Evolutionary conservation across 2,888 invertebrate genomes (phyloP).

Genomic region (Lacanobia oleracea): DNA sequence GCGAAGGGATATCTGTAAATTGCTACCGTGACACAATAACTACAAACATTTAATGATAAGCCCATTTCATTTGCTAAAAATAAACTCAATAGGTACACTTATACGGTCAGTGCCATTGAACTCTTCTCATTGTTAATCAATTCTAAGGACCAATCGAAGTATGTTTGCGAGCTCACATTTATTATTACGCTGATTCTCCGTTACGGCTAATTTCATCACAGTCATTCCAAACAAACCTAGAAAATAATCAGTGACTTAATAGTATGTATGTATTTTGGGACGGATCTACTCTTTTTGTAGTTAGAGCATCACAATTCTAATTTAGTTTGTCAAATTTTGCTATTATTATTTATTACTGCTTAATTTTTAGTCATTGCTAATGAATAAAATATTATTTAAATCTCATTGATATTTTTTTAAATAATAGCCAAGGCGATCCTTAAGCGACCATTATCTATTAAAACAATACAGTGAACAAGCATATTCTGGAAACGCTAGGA

Average conservation of each 20-base stretch:
- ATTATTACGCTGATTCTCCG: background rate
- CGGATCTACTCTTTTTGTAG: too few relatives aligned
- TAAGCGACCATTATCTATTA: too few relatives aligned
- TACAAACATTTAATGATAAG: constrained; percentile 12
- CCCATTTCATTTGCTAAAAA: background rate
- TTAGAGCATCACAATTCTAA: too few relatives aligned
- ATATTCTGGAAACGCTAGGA: background rate
- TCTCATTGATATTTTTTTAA: too few relatives aligned
- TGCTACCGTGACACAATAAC: constrained; percentile 1
- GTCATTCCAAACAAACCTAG: background rate
- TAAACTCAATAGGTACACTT: background rate
- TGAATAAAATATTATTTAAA: too few relatives aligned
- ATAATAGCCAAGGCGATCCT: too few relatives aligned
- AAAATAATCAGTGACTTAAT: background rate
- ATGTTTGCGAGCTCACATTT: background rate
- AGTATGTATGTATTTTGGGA: background rate
- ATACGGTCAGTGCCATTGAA: constrained; percentile 3
- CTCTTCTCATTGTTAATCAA: background rate
- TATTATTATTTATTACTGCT: too few relatives aligned
- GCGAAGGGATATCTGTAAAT: too few relatives aligned
- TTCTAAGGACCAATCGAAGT: background rate
- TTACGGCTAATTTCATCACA: background rate
- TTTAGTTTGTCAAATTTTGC: too few relatives aligned
- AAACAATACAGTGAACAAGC: too few relatives aligned
- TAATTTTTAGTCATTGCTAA: too few relatives aligned